phyloP scores from a whole-genome alignment of 64 coral and sea anemone genomes.

The Montipora efflorescens region DNA sequence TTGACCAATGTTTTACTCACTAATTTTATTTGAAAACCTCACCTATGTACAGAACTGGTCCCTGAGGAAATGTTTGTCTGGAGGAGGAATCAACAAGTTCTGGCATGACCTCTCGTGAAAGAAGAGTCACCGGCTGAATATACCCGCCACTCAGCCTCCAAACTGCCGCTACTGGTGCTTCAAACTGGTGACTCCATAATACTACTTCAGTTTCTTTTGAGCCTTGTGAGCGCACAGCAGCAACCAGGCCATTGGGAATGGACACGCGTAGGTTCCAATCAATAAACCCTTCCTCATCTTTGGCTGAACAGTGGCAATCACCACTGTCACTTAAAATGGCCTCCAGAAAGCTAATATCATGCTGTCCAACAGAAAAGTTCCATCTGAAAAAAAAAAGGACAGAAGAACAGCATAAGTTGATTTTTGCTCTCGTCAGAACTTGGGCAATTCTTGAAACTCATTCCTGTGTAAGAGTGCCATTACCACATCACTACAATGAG shows the following conservation, averaged over 20 bases:
- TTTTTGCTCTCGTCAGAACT: too few species aligned
- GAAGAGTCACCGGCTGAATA: conserved; percentile 75
- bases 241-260: conserved; percentile 90
- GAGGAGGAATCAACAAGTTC: conserved; percentile 59
- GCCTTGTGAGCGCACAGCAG: conserved; percentile 59
- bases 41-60: conserved; percentile 96
- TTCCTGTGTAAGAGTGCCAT: too few species aligned
- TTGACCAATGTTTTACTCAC: too few species aligned
- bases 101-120: conserved; percentile 80
- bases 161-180: conserved; percentile 89
- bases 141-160: conserved; percentile 84
- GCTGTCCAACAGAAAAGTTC: conserved; percentile 99
- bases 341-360: conserved; percentile 87
- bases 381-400: conserved; percentile 67
- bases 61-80: conserved; percentile 7
- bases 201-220: conserved; percentile 60
- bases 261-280: conserved; percentile 85
- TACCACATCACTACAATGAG: too few species aligned
- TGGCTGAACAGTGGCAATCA: conserved; percentile 39
- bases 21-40: too few species aligned
- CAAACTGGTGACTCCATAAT: conserved; percentile 95
- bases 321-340: conserved; percentile 40
- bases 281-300: conserved; percentile 35
- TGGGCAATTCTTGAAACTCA: too few species aligned
- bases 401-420: not conserved